phyloP scores from a whole-genome alignment of 2,888 invertebrate genomes.

The Agrochola circellaris region DNA sequence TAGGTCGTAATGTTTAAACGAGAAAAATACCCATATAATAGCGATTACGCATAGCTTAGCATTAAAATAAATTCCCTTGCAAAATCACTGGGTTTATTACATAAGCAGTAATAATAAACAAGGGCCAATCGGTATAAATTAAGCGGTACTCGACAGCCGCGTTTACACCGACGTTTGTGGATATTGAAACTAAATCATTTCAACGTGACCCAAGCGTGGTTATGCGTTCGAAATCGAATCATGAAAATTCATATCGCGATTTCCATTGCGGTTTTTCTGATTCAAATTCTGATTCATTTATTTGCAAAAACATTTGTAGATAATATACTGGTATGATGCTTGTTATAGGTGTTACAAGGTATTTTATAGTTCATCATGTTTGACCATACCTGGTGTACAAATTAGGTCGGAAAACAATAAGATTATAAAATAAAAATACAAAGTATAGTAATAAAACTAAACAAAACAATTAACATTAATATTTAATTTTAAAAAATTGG shows the following conservation, averaged over 20 bases:
- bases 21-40: slow-evolving; percentile 72
- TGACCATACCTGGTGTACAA: too few species aligned
- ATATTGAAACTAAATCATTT: slow-evolving; percentile 88
- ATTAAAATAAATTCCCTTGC: slow-evolving; percentile 81
- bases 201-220: slow-evolving; percentile 77
- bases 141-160: slow-evolving; percentile 78
- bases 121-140: slow-evolving; percentile 85
- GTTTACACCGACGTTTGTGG: slow-evolving; percentile 81
- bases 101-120: slow-evolving; percentile 83
- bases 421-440: too few species aligned
- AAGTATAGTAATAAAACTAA: too few species aligned
- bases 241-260: slow-evolving; percentile 64
- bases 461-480: too few species aligned
- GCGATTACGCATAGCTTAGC: slow-evolving; percentile 67
- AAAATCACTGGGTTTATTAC: slow-evolving; percentile 81
- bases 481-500: too few species aligned
- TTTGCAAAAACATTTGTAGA: too few species aligned
- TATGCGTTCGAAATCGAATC: slow-evolving; percentile 55
- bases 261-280: slow-evolving; percentile 32
- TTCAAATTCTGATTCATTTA: too few species aligned
- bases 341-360: too few species aligned
- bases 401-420: too few species aligned
- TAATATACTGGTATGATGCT: too few species aligned
- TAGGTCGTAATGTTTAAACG: slow-evolving; percentile 48
- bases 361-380: too few species aligned